Base-by-base conservation (phyloP, 2,888 invertebrate genomes). In the Marasmarcha lunaedactyla region DNA sequence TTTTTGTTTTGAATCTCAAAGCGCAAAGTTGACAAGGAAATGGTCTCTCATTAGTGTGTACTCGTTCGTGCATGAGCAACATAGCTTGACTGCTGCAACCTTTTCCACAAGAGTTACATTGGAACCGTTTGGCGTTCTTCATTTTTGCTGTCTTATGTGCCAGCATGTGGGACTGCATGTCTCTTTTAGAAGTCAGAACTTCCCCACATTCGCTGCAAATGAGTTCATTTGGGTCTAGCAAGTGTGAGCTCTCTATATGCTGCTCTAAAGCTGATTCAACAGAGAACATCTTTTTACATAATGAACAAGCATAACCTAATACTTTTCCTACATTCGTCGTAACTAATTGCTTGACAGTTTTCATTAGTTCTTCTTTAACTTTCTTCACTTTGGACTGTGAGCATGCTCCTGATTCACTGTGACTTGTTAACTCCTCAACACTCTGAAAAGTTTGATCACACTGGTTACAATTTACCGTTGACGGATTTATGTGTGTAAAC, bases 231-330 rank as follows among this genome's bases (percentile, higher is more conserved):
- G 67, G 63, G 41, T 77, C 71, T 0, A 68, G 44, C 33, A 77
- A 70, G 46, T 84, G 84, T 1, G 63, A 57, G 15, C 52, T 66
- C 42, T 81, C 83, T 7, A 84, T 63, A 46, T 84, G 84, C 15
- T 71, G 70, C 33, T 78, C 77, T 35, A 84, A 57, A 0, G 83
- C 84, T 0, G 71, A 66, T 49, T 78, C 76, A 0, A 81, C 46
- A 0, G 79, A 78, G 46, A 83, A 84, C 73, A 83, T 81, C 46
- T 79, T 76, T 44, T 79, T 79, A 48, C 84, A 84, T 1, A 83
- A 46, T 0, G 77, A 72, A 47, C 84, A 84, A 9, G 77, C 76
- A 44, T 72, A 78, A 0, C 81, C 83, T 14, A 83, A 50, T 1
- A 77, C 50, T 47, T 78, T 79, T 0, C 81, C 79, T 2, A 67